Evolutionary conservation across 1,140 invertebrate genomes (phyloP).

Genomic region (Conus ventricosus): DNA sequence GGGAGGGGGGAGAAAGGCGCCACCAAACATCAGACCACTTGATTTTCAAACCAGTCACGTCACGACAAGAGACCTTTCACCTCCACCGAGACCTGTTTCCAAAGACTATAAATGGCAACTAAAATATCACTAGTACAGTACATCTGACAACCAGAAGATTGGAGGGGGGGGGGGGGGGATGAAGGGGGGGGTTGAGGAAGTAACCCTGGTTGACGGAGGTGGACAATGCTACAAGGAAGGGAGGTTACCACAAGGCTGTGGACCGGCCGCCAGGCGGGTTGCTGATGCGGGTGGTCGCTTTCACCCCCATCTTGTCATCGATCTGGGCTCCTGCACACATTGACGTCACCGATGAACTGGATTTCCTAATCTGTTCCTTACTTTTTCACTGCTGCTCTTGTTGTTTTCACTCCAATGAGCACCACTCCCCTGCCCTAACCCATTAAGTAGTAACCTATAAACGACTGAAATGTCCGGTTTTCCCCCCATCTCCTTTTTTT

Average conservation of each 20-base stretch:
- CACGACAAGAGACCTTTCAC: background rate
- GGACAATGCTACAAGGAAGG: background rate
- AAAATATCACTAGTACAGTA: background rate
- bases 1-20: too few relatives aligned
- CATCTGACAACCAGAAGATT: background rate
- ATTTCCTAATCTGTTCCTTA: too few relatives aligned
- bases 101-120: background rate
- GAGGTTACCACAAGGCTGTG: constrained; percentile 73
- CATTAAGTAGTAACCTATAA: too few relatives aligned
- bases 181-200: too few relatives aligned
- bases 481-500: too few relatives aligned
- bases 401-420: too few relatives aligned
- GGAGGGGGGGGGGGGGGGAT: background rate
- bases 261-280: constrained; percentile 77
- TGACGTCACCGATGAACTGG: too few relatives aligned
- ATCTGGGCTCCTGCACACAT: constrained; percentile 74
- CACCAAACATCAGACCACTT: background rate
- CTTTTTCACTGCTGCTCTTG: too few relatives aligned
- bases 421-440: too few relatives aligned
- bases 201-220: background rate
- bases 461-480: too few relatives aligned
- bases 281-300: constrained; percentile 71
- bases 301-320: constrained; percentile 74
- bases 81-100: background rate
- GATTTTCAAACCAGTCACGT: background rate